Percentiles rank a stretch among this genome's conserved stretches.
Conservation (phyloP, 2,113 vertebrate genomes). For the Erythrocercus mccallii region DNA sequence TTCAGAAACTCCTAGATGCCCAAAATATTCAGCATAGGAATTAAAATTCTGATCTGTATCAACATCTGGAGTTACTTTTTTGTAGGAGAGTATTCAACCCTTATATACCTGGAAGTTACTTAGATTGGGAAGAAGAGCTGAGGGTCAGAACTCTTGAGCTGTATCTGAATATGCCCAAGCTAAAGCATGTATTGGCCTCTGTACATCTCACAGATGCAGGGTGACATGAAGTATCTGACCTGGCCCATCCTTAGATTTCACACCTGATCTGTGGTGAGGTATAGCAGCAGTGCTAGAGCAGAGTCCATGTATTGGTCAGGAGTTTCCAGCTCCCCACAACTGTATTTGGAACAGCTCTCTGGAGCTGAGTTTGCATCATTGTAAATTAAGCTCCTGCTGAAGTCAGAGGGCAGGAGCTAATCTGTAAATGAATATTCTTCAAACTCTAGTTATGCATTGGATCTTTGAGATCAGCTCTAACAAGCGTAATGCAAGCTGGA, state of each 20-base stretch:
- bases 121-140: neutral
- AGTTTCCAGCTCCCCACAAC: neutral
- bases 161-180: neutral
- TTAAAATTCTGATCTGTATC: neutral
- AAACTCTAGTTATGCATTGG: slow-evolving; percentile 47
- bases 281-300: neutral
- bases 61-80: neutral
- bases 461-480: slow-evolving; percentile 73
- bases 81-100: neutral
- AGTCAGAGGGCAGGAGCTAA: slow-evolving; percentile 71
- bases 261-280: neutral
- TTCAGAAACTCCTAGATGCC: neutral
- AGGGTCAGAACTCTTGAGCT: neutral
- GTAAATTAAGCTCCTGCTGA: slow-evolving; percentile 62
- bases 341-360: neutral
- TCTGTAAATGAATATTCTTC: slow-evolving; percentile 67
- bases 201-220: rapidly evolving
- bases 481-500: slow-evolving; percentile 61
- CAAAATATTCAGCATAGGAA: neutral
- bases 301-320: neutral
- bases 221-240: neutral
- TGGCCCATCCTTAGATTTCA: neutral
- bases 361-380: neutral
- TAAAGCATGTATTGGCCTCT: rapidly evolving
- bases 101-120: neutral